Percentiles rank a stretch among this genome's conserved stretches.
Conservation (phyloP, 2,888 invertebrate species). For the Thyatira batis region DNA sequence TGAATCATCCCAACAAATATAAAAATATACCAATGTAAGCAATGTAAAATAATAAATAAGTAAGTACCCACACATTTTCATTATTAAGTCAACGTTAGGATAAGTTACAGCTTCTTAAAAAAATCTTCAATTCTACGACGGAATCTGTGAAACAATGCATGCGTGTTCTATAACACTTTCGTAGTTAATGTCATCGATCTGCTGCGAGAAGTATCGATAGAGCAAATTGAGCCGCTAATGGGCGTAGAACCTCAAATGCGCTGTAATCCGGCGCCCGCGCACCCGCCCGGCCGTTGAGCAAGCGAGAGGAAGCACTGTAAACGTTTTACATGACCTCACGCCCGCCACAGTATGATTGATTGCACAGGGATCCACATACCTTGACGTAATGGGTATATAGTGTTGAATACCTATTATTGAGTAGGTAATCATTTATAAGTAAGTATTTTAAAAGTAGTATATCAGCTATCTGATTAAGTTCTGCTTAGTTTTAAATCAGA, state of each 20-base stretch:
- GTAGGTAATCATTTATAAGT: no score
- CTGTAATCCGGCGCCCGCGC: slow-evolving; percentile 25
- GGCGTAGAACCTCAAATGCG: slow-evolving; percentile 25
- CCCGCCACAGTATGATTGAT: not conserved
- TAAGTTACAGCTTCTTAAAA: no score
- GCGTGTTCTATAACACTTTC: not conserved
- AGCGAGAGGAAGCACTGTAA: slow-evolving; percentile 31
- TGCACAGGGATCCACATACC: not conserved
- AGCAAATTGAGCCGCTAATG: not conserved
- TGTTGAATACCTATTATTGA: not conserved
- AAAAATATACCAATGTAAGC: no score
- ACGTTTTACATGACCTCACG: slow-evolving; percentile 4
- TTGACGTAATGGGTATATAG: not conserved
- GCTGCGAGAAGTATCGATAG: not conserved
- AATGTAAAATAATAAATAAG: no score
- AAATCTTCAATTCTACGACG: not conserved
- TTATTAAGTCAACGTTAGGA: no score
- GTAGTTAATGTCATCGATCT: not conserved
- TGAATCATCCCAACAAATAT: no score
- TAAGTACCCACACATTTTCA: no score
- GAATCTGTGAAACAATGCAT: not conserved
- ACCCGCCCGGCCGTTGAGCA: slow-evolving; percentile 26
- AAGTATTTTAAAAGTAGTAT: no score
- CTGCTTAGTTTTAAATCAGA: no score
- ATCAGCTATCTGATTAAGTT: no score